Percentiles rank a stretch among this genome's conserved stretches.
phyloP scores from a whole-genome alignment of 2,888 invertebrate genomes.

The Tiliacea aurago region DNA sequence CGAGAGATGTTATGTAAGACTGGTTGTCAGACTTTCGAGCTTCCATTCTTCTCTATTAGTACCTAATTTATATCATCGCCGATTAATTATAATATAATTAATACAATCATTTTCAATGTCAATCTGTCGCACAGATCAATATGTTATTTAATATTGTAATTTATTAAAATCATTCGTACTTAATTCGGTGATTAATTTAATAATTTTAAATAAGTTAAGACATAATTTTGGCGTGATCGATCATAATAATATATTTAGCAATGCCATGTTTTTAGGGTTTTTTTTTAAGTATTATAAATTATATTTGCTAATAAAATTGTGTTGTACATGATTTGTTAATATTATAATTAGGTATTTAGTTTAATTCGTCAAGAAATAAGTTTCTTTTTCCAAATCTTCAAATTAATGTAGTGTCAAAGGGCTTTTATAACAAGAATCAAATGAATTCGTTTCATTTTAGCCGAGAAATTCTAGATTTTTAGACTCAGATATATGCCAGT shows the following conservation, averaged over 20 bases:
- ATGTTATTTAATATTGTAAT: constrained; percentile 32
- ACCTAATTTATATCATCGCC: background rate
- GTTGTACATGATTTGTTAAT: too few species aligned
- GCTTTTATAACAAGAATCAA: too few species aligned
- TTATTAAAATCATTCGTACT: constrained; percentile 30
- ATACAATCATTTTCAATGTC: constrained; percentile 33
- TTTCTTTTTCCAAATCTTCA: too few species aligned
- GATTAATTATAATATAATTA: constrained; percentile 18
- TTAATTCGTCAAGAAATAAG: too few species aligned
- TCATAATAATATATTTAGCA: background rate
- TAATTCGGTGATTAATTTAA: constrained; percentile 44
- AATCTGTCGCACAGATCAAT: background rate
- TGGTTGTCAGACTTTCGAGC: too few species aligned
- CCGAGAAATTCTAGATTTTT: too few species aligned
- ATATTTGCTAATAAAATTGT: background rate
- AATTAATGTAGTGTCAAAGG: too few species aligned
- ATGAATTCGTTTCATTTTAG: too few species aligned
- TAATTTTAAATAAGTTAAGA: constrained; percentile 4
- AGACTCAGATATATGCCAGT: too few species aligned
- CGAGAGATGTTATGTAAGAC: too few species aligned
- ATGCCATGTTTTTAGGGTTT: background rate
- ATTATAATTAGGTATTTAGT: too few species aligned
- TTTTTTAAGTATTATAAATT: constrained; percentile 23
- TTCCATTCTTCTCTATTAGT: background rate
- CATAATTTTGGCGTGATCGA: constrained; percentile 15